Conservation (phyloP, 2,113 vertebrate species). For the Argyrosomus japonicus region DNA sequence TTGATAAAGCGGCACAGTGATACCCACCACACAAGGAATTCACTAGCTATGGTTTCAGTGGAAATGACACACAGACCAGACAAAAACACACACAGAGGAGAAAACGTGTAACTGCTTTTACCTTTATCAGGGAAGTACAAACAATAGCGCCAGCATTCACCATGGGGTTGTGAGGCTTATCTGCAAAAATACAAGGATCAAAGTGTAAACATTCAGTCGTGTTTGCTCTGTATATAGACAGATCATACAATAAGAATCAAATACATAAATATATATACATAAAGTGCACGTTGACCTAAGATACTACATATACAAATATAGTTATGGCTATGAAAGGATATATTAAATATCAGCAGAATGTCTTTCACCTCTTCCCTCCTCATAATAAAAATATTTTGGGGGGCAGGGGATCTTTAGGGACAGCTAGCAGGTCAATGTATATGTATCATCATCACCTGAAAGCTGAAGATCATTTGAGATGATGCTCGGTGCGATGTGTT, state of each 20-base stretch:
- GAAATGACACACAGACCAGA: constrained; percentile 36
- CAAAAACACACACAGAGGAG: constrained; percentile 9
- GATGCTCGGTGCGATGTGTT: too few species aligned
- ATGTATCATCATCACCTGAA: too few species aligned
- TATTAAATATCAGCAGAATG: not conserved
- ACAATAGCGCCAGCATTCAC: constrained; percentile 99
- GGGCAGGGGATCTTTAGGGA: too few species aligned
- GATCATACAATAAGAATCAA: constrained; percentile 29
- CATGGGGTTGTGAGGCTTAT: constrained; percentile 99
- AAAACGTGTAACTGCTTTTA: constrained; percentile 78
- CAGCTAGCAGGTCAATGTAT: too few species aligned
- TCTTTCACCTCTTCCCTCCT: not conserved
- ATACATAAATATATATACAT: not conserved
- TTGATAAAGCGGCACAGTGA: constrained; percentile 46
- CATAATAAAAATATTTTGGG: too few species aligned
- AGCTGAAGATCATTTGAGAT: too few species aligned
- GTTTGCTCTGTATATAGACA: constrained; percentile 29
- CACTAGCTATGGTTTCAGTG: constrained; percentile 20
- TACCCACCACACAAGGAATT: not conserved
- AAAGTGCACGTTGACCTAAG: constrained; percentile 15
- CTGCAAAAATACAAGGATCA: constrained; percentile 81
- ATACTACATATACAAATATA: not conserved
- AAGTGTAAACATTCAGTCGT: constrained; percentile 15
- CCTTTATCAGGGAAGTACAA: constrained; percentile 97
- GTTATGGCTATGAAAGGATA: too few species aligned